Conservation (phyloP, 2,888 invertebrate genomes). For the Cataglyphis altisquamis region DNA sequence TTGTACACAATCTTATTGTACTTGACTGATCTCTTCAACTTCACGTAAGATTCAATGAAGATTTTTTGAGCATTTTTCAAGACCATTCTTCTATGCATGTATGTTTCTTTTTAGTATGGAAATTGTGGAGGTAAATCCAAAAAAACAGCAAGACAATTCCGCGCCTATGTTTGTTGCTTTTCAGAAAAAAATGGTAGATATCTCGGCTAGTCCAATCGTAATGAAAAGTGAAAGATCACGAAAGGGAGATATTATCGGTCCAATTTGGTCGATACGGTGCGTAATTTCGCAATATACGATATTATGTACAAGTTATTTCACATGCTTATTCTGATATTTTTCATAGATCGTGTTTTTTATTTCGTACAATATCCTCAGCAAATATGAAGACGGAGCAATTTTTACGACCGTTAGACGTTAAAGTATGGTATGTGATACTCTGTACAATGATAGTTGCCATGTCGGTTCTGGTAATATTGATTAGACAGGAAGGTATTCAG, state of each 20-base stretch:
- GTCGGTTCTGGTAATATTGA: constrained; percentile 66
- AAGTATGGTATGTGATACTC: constrained; percentile 75
- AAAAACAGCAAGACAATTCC: constrained; percentile 62
- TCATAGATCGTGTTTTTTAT: constrained; percentile 78
- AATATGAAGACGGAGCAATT: constrained; percentile 74
- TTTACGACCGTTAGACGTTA: constrained; percentile 72
- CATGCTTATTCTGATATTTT: background rate
- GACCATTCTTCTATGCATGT: background rate
- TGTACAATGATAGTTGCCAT: constrained; percentile 64
- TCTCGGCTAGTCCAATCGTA: constrained; percentile 66
- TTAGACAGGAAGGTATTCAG: constrained; percentile 70
- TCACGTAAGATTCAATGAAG: constrained; percentile 74
- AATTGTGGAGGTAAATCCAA: constrained; percentile 60
- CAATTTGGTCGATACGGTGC: constrained; percentile 72
- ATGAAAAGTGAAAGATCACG: constrained; percentile 65
- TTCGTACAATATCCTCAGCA: constrained; percentile 76
- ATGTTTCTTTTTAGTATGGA: constrained; percentile 57
- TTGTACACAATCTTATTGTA: constrained; percentile 73
- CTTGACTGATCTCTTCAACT: constrained; percentile 77
- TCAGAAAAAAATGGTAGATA: constrained; percentile 60
- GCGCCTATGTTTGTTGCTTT: constrained; percentile 69
- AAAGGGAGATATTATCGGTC: constrained; percentile 67
- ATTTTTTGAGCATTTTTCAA: background rate
- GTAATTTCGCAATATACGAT: constrained; percentile 19
- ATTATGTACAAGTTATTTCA: background rate